phyloP scores from a whole-genome alignment of 2,113 vertebrate species.

The Toxotes chatareus region DNA sequence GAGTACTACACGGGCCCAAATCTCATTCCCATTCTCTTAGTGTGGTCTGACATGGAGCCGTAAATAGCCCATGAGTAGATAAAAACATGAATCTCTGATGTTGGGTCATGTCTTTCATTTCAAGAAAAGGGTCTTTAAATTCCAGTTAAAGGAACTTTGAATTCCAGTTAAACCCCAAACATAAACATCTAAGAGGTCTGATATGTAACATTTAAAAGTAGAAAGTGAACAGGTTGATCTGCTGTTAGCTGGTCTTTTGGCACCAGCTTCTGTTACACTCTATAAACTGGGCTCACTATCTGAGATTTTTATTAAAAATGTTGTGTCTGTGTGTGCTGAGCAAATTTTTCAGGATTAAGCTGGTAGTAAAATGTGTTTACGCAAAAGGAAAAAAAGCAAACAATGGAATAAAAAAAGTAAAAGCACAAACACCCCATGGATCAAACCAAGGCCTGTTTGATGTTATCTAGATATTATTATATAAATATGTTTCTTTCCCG shows the following conservation, averaged over 20 bases:
- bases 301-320: background rate
- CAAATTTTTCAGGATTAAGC: background rate
- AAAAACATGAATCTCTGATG: background rate
- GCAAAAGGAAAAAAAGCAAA: too few relatives aligned
- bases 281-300: background rate
- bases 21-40: background rate
- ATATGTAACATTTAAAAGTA: background rate
- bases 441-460: too few relatives aligned
- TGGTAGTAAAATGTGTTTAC: background rate
- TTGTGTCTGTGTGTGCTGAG: too few relatives aligned
- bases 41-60: background rate
- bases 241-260: background rate
- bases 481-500: too few relatives aligned
- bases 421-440: background rate
- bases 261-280: background rate
- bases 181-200: background rate
- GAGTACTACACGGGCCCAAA: background rate
- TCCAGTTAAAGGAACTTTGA: background rate
- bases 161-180: background rate
- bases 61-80: background rate
- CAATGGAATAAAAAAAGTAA: background rate
- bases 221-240: background rate
- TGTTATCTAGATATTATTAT: too few relatives aligned
- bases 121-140: background rate
- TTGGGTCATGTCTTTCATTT: background rate